Base-by-base conservation (phyloP, 2,888 invertebrate genomes). In the Muscina levida region DNA sequence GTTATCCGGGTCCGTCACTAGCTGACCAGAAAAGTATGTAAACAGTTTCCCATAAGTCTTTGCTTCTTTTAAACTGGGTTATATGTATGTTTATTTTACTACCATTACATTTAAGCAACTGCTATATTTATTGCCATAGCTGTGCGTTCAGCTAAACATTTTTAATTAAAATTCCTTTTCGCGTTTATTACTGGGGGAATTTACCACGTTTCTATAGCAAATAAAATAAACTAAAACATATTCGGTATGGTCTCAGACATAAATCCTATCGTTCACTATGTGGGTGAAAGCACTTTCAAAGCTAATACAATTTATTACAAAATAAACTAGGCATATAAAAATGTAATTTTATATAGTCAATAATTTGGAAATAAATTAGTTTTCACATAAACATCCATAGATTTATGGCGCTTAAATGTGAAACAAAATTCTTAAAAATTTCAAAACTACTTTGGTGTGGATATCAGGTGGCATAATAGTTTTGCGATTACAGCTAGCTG, bases 81-180 rank as follows among this genome's bases (percentile, higher is more conserved):
- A n/a, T n/a, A n/a, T n/a, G n/a, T n/a, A n/a, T n/a, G n/a, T 44
- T 44, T 44, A 44, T n/a, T 44, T 2, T n/a, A 44, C 11, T 44
- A n/a, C n/a, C 44, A 44, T 8, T 10, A 5, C 39, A 39, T 39
- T n/a, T 10, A 5, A 39, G 8, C 53, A 11, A 15, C 31, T 31
- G 57, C 57, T 57, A 57, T 31, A n/a, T 31, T 31, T n/a, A 57
- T 57, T 57, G 31, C 8, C 57, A 31, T 31, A 0, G 8, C 24
- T 56, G 46, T 15, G 6, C 17, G 17, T 51, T 26, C 15, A 1
- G 15, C 26, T n/a, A 31, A 2, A 31, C 26, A 31, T 57, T 59
- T 31, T 59, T 59, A 59, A 59, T 59, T 59, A 59, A 59, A 59
- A 39, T 57, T 31, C 37, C 57, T 31, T 1, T 31, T 57, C 15